These are phyloP conservation scores for Nycticebus coucang DNA, from an alignment of 2,113 vertebrate species.

Conservation along the genomic window DNA sequence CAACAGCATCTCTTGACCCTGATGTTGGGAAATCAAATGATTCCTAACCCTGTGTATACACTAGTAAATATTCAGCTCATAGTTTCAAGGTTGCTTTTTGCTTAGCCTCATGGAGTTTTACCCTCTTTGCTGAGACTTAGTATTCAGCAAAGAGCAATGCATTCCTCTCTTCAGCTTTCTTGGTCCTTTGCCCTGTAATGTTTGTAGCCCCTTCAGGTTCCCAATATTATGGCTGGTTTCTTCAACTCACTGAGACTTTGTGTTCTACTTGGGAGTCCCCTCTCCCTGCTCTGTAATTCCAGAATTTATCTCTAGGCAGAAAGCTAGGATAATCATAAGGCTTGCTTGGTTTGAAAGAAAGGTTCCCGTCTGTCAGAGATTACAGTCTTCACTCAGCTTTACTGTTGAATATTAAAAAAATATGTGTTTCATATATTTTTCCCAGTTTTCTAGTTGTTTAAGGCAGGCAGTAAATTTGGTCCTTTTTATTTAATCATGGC, in stretches of 20 bases:
- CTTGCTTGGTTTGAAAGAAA: conserved; percentile 34
- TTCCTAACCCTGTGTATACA: neutral
- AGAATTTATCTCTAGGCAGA: neutral
- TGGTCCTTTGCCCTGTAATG: neutral
- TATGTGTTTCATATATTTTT: neutral
- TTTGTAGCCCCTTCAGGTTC: neutral
- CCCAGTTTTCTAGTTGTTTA: neutral
- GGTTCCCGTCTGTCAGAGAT: conserved; percentile 60
- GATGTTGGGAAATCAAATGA: neutral
- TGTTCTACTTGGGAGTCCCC: neutral
- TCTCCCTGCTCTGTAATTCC: neutral
- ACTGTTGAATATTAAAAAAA: neutral
- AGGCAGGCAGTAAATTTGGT: neutral
- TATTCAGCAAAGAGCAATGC: neutral
- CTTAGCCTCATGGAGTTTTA: neutral
- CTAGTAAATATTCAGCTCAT: neutral
- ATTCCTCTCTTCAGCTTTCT: neutral
- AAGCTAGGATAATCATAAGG: neutral
- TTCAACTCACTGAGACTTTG: neutral
- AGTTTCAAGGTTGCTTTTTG: neutral
- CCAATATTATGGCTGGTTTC: neutral
- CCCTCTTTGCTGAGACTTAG: neutral
- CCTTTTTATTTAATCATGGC: neutral
- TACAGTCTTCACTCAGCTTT: conserved; percentile 42
- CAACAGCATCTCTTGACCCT: neutral